phyloP scores from a whole-genome alignment of 1,140 invertebrate species.

The Diorhabda elongata region DNA sequence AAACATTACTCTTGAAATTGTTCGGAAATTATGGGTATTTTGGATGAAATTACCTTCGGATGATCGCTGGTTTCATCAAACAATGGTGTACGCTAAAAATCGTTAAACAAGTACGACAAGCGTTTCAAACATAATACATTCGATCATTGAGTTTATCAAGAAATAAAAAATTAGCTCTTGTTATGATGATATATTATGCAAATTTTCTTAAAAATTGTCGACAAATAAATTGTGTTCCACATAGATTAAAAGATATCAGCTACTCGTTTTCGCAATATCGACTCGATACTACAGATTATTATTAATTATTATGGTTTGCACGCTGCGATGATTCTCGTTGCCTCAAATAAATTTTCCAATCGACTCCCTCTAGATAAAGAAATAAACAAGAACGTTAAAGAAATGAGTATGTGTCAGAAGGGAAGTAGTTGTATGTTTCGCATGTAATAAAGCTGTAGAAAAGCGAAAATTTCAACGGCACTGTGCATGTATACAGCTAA shows the following conservation, averaged over 20 bases:
- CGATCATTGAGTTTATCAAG: too few relatives aligned
- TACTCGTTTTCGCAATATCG: too few relatives aligned
- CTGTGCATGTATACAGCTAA: conserved; percentile 26
- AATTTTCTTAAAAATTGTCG: too few relatives aligned
- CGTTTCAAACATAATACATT: too few relatives aligned
- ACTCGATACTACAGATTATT: too few relatives aligned
- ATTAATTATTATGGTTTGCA: background rate
- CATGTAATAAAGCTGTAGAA: conserved; percentile 3
- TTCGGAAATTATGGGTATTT: background rate
- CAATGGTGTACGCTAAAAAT: too few relatives aligned
- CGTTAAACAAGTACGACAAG: too few relatives aligned
- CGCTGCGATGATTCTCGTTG: background rate
- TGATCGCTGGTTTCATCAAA: background rate
- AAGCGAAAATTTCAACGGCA: conserved; percentile 1
- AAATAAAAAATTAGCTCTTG: too few relatives aligned
- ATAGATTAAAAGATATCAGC: too few relatives aligned
- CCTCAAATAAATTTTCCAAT: background rate
- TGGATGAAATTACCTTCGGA: background rate
- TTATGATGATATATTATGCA: too few relatives aligned
- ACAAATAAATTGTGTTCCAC: too few relatives aligned
- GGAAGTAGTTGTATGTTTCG: background rate
- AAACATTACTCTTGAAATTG: background rate
- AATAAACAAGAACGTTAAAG: background rate
- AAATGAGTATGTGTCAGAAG: background rate
- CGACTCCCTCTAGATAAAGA: background rate